phyloP scores from a whole-genome alignment of 2,797 vertebrate genomes.

The Dicrostonyx torquatus region DNA sequence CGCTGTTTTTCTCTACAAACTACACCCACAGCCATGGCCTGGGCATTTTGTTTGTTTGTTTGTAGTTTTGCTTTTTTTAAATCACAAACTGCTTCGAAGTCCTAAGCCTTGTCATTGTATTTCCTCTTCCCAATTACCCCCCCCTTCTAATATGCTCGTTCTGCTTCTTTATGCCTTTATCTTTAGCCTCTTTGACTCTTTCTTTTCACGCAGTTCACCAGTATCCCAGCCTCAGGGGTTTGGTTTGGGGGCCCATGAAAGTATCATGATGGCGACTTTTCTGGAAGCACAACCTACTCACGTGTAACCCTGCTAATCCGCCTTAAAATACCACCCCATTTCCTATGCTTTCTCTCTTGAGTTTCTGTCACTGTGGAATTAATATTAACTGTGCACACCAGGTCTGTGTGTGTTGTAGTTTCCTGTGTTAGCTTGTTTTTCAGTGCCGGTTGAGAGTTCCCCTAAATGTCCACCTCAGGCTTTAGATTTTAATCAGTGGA shows the following conservation, averaged over 20 bases:
- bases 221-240: neutral
- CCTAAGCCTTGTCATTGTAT: neutral
- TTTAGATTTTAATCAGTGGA: neutral
- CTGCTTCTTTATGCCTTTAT: neutral
- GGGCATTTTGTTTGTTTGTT: too few relatives aligned
- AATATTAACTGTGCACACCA: neutral
- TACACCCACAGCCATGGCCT: neutral
- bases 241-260: neutral
- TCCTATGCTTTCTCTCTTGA: neutral
- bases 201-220: neutral
- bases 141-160: neutral
- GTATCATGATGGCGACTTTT: neutral
- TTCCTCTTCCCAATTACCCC: neutral
- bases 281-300: neutral
- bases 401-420: neutral
- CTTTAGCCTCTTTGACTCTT: neutral
- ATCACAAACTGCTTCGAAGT: neutral
- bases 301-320: neutral
- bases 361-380: neutral
- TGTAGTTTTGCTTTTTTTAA: neutral
- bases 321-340: neutral
- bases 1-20: neutral
- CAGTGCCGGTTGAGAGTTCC: neutral
- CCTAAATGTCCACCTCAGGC: neutral
- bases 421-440: neutral